Percentiles rank a stretch among this genome's conserved stretches.
These are phyloP conservation scores for Myiotriccus ornatus DNA, from an alignment of 2,797 vertebrate species.

Conservation along the genomic window DNA sequence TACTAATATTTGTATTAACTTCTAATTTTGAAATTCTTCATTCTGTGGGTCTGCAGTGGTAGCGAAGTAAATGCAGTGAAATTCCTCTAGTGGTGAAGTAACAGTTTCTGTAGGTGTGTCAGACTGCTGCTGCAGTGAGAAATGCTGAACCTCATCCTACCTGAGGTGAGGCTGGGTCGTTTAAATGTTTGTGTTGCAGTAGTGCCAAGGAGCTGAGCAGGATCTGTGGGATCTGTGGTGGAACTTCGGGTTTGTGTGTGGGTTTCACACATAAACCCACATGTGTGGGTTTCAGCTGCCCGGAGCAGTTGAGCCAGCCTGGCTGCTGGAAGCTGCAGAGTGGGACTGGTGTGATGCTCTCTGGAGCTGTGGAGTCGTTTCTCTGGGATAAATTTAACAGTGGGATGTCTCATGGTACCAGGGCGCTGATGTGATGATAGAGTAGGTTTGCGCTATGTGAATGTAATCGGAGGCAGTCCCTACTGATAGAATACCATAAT, in stretches of 20 bases:
- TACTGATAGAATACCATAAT: not conserved
- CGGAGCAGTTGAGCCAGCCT: not conserved
- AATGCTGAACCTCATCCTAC: not conserved
- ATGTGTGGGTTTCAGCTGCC: not conserved
- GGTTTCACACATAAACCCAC: no score
- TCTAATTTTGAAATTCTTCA: not conserved
- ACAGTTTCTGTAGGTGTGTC: not conserved
- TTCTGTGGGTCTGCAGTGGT: not conserved
- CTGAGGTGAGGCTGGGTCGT: not conserved
- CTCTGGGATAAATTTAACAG: not conserved
- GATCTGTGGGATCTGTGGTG: not conserved
- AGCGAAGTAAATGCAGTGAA: not conserved
- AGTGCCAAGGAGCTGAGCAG: not conserved
- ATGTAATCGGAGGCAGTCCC: not conserved
- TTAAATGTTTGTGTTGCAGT: not conserved
- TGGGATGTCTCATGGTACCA: not conserved
- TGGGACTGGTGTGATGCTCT: not conserved
- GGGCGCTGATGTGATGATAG: fast-evolving
- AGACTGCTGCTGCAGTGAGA: not conserved
- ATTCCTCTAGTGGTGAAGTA: not conserved
- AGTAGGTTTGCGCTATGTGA: not conserved
- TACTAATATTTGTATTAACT: not conserved
- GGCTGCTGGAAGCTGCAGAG: not conserved
- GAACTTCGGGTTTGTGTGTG: not conserved
- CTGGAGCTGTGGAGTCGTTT: not conserved